Percentiles rank a stretch among this genome's conserved stretches.
Evolutionary conservation across 2,797 vertebrate species (phyloP).

Genomic region (Halcyon leucocephala): DNA sequence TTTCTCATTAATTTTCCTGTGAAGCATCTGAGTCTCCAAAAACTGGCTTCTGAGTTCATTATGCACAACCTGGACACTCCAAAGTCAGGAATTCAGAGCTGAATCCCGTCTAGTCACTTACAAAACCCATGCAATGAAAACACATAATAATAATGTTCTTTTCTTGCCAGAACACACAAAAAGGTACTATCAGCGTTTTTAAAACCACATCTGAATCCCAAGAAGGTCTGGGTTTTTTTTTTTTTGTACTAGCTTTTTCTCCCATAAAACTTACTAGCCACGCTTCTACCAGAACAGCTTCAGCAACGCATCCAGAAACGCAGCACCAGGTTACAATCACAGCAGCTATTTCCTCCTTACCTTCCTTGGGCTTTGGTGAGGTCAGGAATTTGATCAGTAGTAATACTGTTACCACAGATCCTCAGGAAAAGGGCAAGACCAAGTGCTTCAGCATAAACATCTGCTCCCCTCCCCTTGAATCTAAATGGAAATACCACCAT

Average conservation of each 20-base stretch:
- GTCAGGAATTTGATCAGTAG: background rate
- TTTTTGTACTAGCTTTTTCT: background rate
- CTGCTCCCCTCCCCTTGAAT: background rate
- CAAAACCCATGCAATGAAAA: background rate
- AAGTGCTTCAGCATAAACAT: background rate
- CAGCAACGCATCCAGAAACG: background rate
- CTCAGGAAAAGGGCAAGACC: background rate
- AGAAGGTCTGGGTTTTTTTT: background rate
- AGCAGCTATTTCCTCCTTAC: background rate
- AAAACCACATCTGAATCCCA: background rate
- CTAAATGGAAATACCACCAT: background rate
- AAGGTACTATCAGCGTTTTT: background rate
- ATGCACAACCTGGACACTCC: slow-evolving; percentile 15
- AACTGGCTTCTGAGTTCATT: slow-evolving; percentile 41
- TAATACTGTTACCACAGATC: background rate
- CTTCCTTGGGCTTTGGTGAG: background rate
- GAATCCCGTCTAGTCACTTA: background rate
- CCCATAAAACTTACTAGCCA: background rate
- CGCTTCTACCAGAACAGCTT: background rate
- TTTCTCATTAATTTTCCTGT: background rate
- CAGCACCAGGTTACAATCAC: background rate
- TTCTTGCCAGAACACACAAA: background rate
- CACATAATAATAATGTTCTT: background rate
- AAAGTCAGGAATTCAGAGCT: background rate
- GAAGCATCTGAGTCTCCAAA: background rate